Evolutionary conservation across 2,888 invertebrate genomes (phyloP), one percentile per base, ranked within the genome.

Genomic region (Glaucopsyche alexis): DNA sequence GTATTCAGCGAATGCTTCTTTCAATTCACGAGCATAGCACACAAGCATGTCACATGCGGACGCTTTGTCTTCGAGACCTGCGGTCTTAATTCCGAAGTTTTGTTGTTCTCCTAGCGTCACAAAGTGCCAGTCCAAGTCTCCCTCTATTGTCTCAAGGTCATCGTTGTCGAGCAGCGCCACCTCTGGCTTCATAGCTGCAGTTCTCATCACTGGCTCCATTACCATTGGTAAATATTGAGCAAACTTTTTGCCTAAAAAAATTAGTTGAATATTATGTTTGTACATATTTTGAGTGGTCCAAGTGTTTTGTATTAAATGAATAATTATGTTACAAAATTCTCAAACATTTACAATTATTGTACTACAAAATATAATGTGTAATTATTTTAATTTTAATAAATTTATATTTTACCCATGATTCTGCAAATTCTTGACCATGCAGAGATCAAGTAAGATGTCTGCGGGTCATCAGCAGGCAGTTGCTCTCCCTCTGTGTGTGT

Each of bases 341-440:
- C 42, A 42, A 6, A 42, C 8, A 8, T 42, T 8, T 42, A 42
- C 42, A 42, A 42, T 42, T 42, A 42, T 42, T 42, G 42, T 6
- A 42, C 42, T 42, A 42, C 7, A 42, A 4, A 40, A 40, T 40
- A 40, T 40, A 40, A 40, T n/a, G n/a, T 29, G 4, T 42, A 42
- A 55, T 55, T 55, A 16, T n/a, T 19, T 29, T 29, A 11, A 16
- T n/a, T 19, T 29, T 29, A 11, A 60, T 29, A 60, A 29, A 66
- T 9, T 9, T 16, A 65, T 8, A 45, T 47, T 77, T 78, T 81
- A 93, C 93, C 93, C 87, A 99, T 94, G 81, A 99, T 97, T 90
- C 98, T 98, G 92, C 99, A 99, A 89, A 99, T 99, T 78, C 99
- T 95, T 0, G 99, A 98, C 99, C 99, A 99, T 0, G 99, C 99